These are phyloP conservation scores for Hepsetus odoe DNA, from an alignment of 2,113 vertebrate species.

Conservation along the genomic window DNA sequence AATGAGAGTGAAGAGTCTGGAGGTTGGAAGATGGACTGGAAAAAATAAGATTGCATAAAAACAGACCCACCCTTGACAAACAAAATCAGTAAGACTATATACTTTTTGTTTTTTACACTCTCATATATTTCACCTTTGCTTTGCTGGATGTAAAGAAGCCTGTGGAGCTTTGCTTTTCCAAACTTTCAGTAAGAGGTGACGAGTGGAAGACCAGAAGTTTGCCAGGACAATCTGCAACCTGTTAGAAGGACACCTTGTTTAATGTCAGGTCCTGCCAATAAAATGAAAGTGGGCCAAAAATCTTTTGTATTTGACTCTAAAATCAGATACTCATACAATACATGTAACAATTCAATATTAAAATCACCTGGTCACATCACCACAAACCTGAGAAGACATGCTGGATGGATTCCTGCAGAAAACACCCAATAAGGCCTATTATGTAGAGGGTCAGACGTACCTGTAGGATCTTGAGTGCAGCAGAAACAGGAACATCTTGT, in stretches of 20 bases:
- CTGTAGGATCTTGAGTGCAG: slow-evolving; percentile 73
- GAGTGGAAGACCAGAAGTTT: slow-evolving; percentile 78
- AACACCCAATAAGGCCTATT: background rate
- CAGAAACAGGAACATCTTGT: slow-evolving; percentile 69
- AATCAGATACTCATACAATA: too few relatives aligned
- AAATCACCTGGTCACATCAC: too few relatives aligned
- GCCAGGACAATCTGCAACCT: slow-evolving; percentile 72
- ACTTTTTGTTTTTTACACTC: too few relatives aligned
- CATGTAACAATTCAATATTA: background rate
- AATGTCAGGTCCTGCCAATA: too few relatives aligned
- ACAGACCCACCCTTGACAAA: background rate
- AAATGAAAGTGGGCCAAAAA: too few relatives aligned
- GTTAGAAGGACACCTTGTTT: slow-evolving; percentile 9
- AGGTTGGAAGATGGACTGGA: slow-evolving; percentile 77
- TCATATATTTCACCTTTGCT: slow-evolving; percentile 68
- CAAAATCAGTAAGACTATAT: background rate
- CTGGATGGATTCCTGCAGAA: background rate
- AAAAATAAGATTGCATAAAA: background rate
- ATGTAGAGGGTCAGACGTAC: slow-evolving; percentile 49
- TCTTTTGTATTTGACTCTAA: too few relatives aligned
- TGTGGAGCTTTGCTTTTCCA: slow-evolving; percentile 57
- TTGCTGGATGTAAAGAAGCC: slow-evolving; percentile 74
- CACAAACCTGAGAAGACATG: too few relatives aligned
- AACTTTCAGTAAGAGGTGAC: slow-evolving; percentile 65
- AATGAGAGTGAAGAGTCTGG: slow-evolving; percentile 66